Conservation (phyloP, 2,888 invertebrate species). For the Tribolium freemani region DNA sequence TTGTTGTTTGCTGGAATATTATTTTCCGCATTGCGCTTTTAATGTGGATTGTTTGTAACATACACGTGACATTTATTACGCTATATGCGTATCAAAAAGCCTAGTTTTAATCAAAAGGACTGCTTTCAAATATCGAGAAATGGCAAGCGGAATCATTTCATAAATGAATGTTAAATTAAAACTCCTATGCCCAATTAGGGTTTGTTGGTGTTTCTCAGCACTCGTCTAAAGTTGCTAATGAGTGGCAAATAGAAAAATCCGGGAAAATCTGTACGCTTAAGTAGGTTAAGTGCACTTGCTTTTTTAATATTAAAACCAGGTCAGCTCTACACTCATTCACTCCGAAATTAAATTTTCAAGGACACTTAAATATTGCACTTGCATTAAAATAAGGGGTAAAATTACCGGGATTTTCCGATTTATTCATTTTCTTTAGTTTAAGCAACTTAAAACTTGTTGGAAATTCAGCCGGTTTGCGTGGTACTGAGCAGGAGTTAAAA, state of each 20-base stretch:
- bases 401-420: background rate
- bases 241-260: background rate
- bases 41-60: too few relatives aligned
- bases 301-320: slow-evolving; percentile 15
- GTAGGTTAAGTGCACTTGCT: slow-evolving; percentile 11
- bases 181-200: background rate
- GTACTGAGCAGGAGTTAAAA: background rate
- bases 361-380: slow-evolving; percentile 5
- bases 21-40: too few relatives aligned
- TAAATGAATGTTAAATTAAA: too few relatives aligned
- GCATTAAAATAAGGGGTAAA: background rate
- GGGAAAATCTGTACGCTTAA: background rate
- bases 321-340: slow-evolving; percentile 12
- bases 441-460: background rate
- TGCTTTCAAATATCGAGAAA: too few relatives aligned
- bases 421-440: slow-evolving; percentile 4
- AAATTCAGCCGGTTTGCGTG: slow-evolving; percentile 1
- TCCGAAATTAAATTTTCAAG: slow-evolving; percentile 5
- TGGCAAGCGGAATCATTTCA: too few relatives aligned
- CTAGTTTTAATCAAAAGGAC: too few relatives aligned
- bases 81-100: too few relatives aligned
- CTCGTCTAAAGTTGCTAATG: background rate
- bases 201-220: background rate
- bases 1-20: too few relatives aligned
- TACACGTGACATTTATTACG: too few relatives aligned